Conservation (phyloP, 2,797 vertebrate species). For the Chloroceryle amazona region DNA sequence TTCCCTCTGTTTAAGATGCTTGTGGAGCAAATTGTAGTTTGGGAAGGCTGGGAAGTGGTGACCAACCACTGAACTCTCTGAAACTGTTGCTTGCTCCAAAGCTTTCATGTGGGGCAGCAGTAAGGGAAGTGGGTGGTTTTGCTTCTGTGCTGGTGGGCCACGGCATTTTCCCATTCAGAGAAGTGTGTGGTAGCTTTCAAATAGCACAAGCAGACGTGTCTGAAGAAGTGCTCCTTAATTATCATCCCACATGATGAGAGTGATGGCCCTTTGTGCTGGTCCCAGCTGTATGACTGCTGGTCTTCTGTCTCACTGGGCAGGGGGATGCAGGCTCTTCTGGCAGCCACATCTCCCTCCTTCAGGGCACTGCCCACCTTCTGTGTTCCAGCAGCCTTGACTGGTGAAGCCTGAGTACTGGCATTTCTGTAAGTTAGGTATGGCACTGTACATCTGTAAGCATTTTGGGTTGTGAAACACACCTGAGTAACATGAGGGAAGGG, state of each 20-base stretch:
- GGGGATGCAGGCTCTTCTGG: background rate
- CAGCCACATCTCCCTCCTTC: background rate
- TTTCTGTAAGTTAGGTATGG: background rate
- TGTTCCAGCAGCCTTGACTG: background rate
- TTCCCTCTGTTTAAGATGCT: background rate
- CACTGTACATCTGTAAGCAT: background rate
- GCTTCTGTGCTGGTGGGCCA: background rate
- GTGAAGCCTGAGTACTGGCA: background rate
- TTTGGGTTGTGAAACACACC: background rate
- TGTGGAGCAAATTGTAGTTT: background rate
- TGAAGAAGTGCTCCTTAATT: background rate
- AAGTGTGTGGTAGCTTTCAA: rapidly evolving
- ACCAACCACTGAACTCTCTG: background rate
- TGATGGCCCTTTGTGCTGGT: background rate
- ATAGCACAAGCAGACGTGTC: background rate
- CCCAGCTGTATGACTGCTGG: background rate
- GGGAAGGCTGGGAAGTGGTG: background rate
- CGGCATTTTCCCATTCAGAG: rapidly evolving
- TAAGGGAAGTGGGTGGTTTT: background rate
- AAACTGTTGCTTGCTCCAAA: background rate
- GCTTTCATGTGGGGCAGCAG: background rate
- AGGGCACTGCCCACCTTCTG: rapidly evolving
- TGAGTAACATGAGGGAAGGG: background rate
- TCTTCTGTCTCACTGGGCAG: background rate
- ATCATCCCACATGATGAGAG: background rate